A percentile compares a stretch with the other conserved stretches of the same genome.
Evolutionary conservation across 2,113 vertebrate genomes (phyloP).

Genomic region (Sinocyclocheilus maitianheensis): DNA sequence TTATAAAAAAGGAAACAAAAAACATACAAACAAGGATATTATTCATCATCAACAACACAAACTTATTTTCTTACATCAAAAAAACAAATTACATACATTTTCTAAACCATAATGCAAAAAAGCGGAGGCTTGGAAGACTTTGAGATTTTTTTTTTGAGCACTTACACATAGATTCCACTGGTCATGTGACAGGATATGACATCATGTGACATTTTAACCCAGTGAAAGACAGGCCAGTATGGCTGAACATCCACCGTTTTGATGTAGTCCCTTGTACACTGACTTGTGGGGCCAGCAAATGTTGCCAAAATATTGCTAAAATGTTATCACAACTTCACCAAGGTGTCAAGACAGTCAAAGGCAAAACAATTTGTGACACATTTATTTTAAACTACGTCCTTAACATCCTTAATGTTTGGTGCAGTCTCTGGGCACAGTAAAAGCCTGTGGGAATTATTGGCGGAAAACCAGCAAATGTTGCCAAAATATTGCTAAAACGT

Average conservation of each 20-base stretch:
- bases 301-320: constrained; percentile 35
- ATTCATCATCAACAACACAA: constrained; percentile 66
- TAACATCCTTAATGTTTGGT: constrained; percentile 68
- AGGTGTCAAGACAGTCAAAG: constrained; percentile 43
- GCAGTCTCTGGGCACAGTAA: constrained; percentile 82
- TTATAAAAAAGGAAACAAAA: constrained; percentile 83
- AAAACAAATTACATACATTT: constrained; percentile 55
- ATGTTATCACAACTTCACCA: constrained; percentile 14
- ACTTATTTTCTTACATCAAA: constrained; percentile 48
- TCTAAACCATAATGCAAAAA: constrained; percentile 63
- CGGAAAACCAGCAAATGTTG: constrained; percentile 76
- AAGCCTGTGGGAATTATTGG: constrained; percentile 73
- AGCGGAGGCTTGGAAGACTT: constrained; percentile 83
- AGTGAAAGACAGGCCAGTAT: constrained; percentile 81
- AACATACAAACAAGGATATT: constrained; percentile 82
- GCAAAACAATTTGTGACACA: constrained; percentile 50
- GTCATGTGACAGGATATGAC: constrained; percentile 76
- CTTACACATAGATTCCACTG: constrained; percentile 85
- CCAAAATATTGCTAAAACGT: constrained; percentile 64
- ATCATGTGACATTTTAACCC: constrained; percentile 67
- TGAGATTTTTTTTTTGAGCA: constrained; percentile 73
- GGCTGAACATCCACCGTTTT: constrained; percentile 86
- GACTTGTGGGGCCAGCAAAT: constrained; percentile 77
- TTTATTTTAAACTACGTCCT: constrained; percentile 51
- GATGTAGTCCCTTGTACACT: constrained; percentile 58